Conservation (phyloP, 2,888 invertebrate genomes). For the Stenolophus ochropezus region DNA sequence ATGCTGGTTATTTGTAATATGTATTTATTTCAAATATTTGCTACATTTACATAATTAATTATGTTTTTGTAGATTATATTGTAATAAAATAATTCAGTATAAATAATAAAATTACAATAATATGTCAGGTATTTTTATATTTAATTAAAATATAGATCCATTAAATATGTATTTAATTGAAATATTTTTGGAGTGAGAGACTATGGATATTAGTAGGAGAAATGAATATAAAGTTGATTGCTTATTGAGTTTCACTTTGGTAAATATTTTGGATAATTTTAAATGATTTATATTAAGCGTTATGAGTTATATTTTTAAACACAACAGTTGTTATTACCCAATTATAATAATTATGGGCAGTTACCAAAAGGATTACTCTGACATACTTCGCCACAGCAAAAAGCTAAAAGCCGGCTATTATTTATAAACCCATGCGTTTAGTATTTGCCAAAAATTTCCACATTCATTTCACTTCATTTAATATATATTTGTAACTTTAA, state of each 20-base stretch:
- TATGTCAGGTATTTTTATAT: too few relatives aligned
- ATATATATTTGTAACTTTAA: too few relatives aligned
- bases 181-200: neutral
- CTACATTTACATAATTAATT: too few relatives aligned
- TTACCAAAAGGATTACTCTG: conserved; percentile 49
- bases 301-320: conserved; percentile 48
- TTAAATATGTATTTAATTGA: too few relatives aligned
- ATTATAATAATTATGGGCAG: conserved; percentile 52
- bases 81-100: too few relatives aligned
- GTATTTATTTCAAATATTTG: too few relatives aligned
- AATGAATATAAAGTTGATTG: neutral
- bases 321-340: conserved; percentile 50
- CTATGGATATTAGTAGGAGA: neutral
- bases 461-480: neutral
- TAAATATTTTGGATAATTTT: conserved; percentile 26
- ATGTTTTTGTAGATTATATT: too few relatives aligned
- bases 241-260: conserved; percentile 2
- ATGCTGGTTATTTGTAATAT: neutral
- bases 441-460: neutral
- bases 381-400: conserved; percentile 28
- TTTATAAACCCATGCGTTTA: conserved; percentile 16
- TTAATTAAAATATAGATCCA: too few relatives aligned
- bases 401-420: neutral
- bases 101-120: too few relatives aligned
- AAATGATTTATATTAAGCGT: conserved; percentile 43